Base-by-base conservation (phyloP, 2,797 vertebrate genomes). In the Novumbra hubbsi region DNA sequence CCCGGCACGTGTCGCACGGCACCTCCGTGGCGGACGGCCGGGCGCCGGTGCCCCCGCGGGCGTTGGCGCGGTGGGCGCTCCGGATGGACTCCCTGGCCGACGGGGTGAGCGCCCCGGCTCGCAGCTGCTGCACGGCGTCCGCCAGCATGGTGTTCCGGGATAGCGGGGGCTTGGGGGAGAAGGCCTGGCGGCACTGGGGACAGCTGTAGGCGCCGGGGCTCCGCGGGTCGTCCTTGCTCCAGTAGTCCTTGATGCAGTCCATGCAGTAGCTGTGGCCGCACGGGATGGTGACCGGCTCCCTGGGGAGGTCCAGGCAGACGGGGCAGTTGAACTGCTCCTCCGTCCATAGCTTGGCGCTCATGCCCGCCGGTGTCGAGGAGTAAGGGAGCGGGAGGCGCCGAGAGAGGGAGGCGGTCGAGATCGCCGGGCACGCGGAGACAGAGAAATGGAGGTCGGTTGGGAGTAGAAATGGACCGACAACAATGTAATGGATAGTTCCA, bases 251-350 rank as follows among this genome's bases (percentile, higher is more conserved):
- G 79, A 95, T 94, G 84, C 94, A 95, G 72, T 38, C 87, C 91
- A 92, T 93, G 83, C 93, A 94, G 90, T 94, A 94, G 83, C 93
- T 94, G 91, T 94, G 94, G 0, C 94, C 94, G n/a, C 94, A 95
- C 6, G 93, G 94, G 78, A 95, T 93, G 78, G 94, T 95, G 75
- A 90, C 92, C 0, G 94, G 94, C 50, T 95, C 92, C 0, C 87
- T 89, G 4, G 93, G 93, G 12, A 95, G 88, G 28, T 95, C 94
- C 83, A 94, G 86, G 68, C 94, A 95, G 74, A 95, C 91, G 0
- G 94, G 93, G 79, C 94, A 95, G 90, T 94, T 95, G 38, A 95
- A 95, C 91, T 95, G 94, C 91, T 95, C 94, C 80, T 95, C 92
- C 0, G 92, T 94, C 92, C 92, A 94, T 67, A 93, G 80, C 30